phyloP scores from a whole-genome alignment of 1,140 invertebrate species.

The Neelides sp. region DNA sequence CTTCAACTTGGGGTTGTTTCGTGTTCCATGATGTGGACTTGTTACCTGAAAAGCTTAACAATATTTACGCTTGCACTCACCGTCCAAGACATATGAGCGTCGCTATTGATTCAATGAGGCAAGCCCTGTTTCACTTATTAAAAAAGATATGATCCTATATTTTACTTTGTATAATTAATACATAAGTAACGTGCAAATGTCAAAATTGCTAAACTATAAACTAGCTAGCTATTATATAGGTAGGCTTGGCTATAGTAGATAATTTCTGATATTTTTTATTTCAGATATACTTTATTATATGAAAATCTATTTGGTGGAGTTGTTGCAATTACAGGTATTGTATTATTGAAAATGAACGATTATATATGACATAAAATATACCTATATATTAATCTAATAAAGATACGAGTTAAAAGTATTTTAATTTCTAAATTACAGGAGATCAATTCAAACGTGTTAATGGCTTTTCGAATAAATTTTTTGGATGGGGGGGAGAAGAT shows the following conservation, averaged over 20 bases:
- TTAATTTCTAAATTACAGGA: slow-evolving; percentile 37
- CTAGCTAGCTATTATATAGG: background rate
- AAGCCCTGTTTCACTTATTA: slow-evolving; percentile 33
- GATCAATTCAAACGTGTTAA: slow-evolving; percentile 58
- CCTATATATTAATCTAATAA: slow-evolving; percentile 39
- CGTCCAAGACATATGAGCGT: slow-evolving; percentile 84
- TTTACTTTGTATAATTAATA: background rate
- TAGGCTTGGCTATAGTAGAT: background rate
- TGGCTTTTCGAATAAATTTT: slow-evolving; percentile 83
- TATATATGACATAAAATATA: slow-evolving; percentile 5
- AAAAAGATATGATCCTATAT: slow-evolving; percentile 10
- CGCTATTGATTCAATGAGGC: slow-evolving; percentile 71
- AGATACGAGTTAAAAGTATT: slow-evolving; percentile 44
- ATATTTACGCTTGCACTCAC: slow-evolving; percentile 80
- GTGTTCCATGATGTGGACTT: slow-evolving; percentile 93
- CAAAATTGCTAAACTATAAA: background rate
- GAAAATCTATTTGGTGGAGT: slow-evolving; percentile 59
- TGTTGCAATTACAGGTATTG: slow-evolving; percentile 53
- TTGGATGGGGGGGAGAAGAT: slow-evolving; percentile 79
- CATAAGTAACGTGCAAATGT: background rate
- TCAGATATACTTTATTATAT: slow-evolving; percentile 58
- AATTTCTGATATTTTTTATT: slow-evolving; percentile 1
- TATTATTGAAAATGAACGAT: slow-evolving; percentile 33
- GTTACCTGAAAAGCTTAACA: slow-evolving; percentile 72
- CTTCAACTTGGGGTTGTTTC: slow-evolving; percentile 56